Evolutionary conservation across 2,888 invertebrate species (phyloP), one percentile per base, ranked within the genome.

Genomic region (Unio pictorum): DNA sequence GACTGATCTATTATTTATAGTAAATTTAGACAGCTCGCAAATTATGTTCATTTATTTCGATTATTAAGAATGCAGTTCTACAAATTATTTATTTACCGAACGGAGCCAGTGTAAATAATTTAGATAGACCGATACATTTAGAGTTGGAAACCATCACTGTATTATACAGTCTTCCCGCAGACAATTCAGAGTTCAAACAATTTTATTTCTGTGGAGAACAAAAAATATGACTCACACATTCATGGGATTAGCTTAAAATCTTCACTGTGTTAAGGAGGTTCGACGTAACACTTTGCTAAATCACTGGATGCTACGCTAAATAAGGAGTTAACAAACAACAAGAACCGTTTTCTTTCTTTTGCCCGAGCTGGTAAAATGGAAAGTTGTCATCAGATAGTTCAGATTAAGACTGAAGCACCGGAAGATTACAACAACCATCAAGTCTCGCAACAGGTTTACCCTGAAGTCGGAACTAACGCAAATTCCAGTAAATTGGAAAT

Each of bases 21-120:
- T 55, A 71, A 75, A 74, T 75, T 74, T 72, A 70, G 74, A 71
- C 45, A 73, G 73, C 74, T 73, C 74, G 72, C 74, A 73, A 77
- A 77, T 77, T 74, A 77, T 77, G 75, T 77, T 74, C 74, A 71
- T 73, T 77, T 77, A 75, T 74, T 72, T 69, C 67, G 66, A 69
- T 75, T 69, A 77, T 77, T 75, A 77, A 73, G 71, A 77, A 77
- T 77, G 73, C 72, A 74, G 62, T 66, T 73, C 73, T 69, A 77
- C 71, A 74, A 77, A 77, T 77, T 73, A 77, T 77, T 77, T 73
- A 77, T 77, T 74, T 73, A 73, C 73, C 75, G 74, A 73, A 74
- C 73, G 74, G 68, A 66, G 62, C 54, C 34, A 68, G 64, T 72
- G 74, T 69, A 77, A 45, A 45, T 45, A 45, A 45, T 45, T 45